Evolutionary conservation across 35 echinoderm and acorn worm species (phyloP).

Genomic region (Stichopus chloronotus): DNA sequence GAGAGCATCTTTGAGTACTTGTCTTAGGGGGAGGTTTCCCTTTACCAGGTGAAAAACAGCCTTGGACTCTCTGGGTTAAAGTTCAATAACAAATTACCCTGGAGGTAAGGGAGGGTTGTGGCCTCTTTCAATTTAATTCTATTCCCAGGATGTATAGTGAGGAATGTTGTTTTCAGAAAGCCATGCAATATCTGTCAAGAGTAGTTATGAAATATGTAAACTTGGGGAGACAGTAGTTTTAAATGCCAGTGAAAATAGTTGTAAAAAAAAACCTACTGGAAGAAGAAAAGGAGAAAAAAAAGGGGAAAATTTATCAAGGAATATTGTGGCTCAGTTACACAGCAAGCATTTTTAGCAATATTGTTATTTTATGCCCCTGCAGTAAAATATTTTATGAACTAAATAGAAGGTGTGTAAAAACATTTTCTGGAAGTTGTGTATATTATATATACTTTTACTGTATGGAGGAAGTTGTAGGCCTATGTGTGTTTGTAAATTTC

Average conservation of each 20-base stretch:
- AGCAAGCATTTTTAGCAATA: background rate
- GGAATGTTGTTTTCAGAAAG: slow-evolving; percentile 54
- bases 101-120: slow-evolving; percentile 24
- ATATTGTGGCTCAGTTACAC: background rate
- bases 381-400: slow-evolving; percentile 16
- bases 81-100: slow-evolving; percentile 21
- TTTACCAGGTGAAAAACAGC: slow-evolving; percentile 32
- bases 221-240: background rate
- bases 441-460: too few species aligned
- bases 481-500: too few species aligned
- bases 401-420: background rate
- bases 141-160: slow-evolving; percentile 23
- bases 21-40: background rate
- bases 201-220: slow-evolving; percentile 47
- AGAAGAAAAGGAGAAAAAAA: background rate
- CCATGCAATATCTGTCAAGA: slow-evolving; percentile 38
- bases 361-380: background rate
- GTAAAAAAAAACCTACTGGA: background rate
- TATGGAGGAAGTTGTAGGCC: too few species aligned
- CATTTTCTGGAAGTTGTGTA: background rate
- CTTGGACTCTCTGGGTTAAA: slow-evolving; percentile 18
- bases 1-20: background rate
- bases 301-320: background rate
- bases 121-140: slow-evolving; percentile 53
- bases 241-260: slow-evolving; percentile 13